Base-by-base conservation (phyloP, 2,797 vertebrate genomes). In the Melanotaenia parkinsoni region DNA sequence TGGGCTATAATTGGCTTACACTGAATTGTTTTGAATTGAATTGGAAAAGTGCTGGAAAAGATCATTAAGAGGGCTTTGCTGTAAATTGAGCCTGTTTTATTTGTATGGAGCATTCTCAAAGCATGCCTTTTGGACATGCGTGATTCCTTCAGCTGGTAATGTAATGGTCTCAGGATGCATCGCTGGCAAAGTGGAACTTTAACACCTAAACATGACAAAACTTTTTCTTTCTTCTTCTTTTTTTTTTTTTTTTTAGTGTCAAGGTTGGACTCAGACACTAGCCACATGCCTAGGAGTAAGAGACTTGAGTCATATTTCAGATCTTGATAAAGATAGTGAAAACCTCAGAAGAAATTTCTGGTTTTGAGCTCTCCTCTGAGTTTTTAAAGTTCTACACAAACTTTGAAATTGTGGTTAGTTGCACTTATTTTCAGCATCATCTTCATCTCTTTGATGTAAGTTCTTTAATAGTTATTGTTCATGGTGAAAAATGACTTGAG, bases 381-480 rank as follows among this genome's bases (percentile, higher is more conserved):
- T 53, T 26, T 53, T 11, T 9, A 22, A 50, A 22, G 47, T 50
- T 50, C n/a, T 9, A 18, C 14, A 43, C 16, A 26, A 54, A 54
- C 11, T 12, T 14, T 14, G 28, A 54, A 26, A 2, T 6, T 54
- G 51, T 26, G 51, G 51, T 26, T 54, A 28, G 24, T 13, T 28
- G 51, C 24, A 13, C 24, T 54, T 51, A 18, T 13, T 12, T 12
- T 28, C 12, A 13, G 12, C 51, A 43, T 28, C 51, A 43, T 28
- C 62, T 47, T 58, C 35, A 24, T 67, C 45, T 68, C 51, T 82
- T 76, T 72, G 67, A 70, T 54, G 12, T 28, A 18, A 4, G 43
- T 40, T 47, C 38, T 53, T 43, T 59, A 57, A 66, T 62, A 40
- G 38, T 58, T 54, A 13, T n/a, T 62, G 63, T 62, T 67, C 57